Evolutionary conservation across 2,888 invertebrate genomes (phyloP), one percentile per base, ranked within the genome.

Genomic region (Macaria notata): DNA sequence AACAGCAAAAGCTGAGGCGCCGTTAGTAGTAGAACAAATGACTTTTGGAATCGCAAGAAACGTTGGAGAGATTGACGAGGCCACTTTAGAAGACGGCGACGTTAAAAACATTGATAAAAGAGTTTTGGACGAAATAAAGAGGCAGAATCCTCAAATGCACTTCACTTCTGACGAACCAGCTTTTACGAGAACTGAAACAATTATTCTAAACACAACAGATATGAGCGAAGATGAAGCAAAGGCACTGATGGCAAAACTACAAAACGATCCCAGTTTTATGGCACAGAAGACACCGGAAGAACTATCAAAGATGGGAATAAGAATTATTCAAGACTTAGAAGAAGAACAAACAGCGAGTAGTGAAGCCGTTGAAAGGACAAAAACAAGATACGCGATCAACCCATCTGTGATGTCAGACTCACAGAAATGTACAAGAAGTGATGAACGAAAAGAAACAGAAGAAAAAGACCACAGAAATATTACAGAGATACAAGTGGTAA

Each of bases 401-500:
- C 85, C 90, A 0, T 65, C 84, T 31, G 73, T 78, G n/a, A 86
- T 92, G 43, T 81, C 88, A 47, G 80, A 88, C 43, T 77, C 83
- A 44, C 84, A 89, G 64, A 90, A 86, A 64, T 76, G 76, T 46
- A 66, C 69, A 19, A 78, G 75, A 70, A 66, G 69, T 5, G 80
- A 78, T 41, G 63, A 58, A 69, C 77, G 56, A 72, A 78, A 9
- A 74, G 59, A 57, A n/a, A 49, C 50, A 19, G 53, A 56, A 42
- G 58, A 56, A 41, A 81, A 92, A 71, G 94, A 94, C 31, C 95
- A 95, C 7, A 54, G 54, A 49, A 59, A 59, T 72, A 92, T 95
- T 38, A 95, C 95, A 43, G 95, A 95, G 84, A 95, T 95, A 57
- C 94, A 95, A 82, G 95, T 95, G 0, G 83, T 93, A 3, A 93